A percentile compares a stretch with the other conserved stretches of the same genome.
These are phyloP conservation scores for Caranx ignobilis DNA, from an alignment of 2,113 vertebrate genomes.

Conservation along the genomic window DNA sequence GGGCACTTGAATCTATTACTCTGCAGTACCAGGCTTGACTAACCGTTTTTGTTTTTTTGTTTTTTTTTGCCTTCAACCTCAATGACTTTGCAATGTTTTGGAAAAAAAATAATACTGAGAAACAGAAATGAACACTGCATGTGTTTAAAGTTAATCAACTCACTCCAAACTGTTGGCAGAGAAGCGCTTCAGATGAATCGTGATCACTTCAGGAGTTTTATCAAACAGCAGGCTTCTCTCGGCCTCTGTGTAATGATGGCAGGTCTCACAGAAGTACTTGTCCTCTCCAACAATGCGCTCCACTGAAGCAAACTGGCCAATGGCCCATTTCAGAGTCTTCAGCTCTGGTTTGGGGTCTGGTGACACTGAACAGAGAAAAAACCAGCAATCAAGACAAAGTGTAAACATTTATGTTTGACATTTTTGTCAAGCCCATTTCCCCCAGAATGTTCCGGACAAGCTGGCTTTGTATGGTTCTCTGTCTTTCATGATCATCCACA, in stretches of 20 bases:
- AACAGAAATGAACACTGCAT: background rate
- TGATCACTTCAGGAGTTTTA: conserved; percentile 97
- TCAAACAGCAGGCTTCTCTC: conserved; percentile 97
- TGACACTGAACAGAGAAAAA: conserved; percentile 86
- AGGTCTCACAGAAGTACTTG: conserved; percentile 99
- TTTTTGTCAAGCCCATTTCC: background rate
- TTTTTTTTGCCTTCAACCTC: background rate
- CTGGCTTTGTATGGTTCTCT: background rate
- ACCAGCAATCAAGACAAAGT: background rate
- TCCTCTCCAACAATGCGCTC: conserved; percentile 98
- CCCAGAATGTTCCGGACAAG: background rate
- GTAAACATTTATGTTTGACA: background rate
- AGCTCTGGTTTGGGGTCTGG: conserved; percentile 95
- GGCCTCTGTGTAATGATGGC: conserved; percentile 96
- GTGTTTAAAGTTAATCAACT: conserved; percentile 31
- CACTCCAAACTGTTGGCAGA: conserved; percentile 94
- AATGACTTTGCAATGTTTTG: background rate
- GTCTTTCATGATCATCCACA: background rate
- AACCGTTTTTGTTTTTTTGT: too few species aligned
- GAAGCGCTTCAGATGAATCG: conserved; percentile 98
- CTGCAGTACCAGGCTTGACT: too few species aligned
- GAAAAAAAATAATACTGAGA: background rate
- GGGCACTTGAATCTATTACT: too few species aligned
- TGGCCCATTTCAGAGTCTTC: conserved; percentile 97
- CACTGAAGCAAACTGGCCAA: conserved; percentile 97